Conservation (phyloP, 2,888 invertebrate species). For the Xanthostigma xanthostigma region DNA sequence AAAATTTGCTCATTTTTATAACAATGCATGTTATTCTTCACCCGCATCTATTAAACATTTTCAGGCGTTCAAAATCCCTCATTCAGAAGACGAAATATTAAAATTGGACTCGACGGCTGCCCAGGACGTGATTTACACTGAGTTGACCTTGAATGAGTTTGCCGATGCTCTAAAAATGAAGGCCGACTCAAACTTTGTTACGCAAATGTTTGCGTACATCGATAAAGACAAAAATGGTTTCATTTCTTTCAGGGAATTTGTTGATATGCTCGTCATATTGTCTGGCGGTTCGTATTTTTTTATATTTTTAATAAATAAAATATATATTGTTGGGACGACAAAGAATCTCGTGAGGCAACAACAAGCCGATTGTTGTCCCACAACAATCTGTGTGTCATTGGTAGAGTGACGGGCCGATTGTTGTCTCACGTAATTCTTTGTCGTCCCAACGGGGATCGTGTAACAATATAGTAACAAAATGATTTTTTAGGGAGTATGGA, state of each 20-base stretch:
- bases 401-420: too few relatives aligned
- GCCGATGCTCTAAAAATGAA: slow-evolving; percentile 41
- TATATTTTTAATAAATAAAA: too few relatives aligned
- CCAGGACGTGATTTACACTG: slow-evolving; percentile 32
- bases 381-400: too few relatives aligned
- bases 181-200: slow-evolving; percentile 37
- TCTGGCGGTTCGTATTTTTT: slow-evolving; percentile 25
- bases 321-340: too few relatives aligned
- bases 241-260: slow-evolving; percentile 44
- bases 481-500: too few relatives aligned
- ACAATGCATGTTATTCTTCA: too few relatives aligned
- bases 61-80: slow-evolving; percentile 28
- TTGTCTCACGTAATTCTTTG: too few relatives aligned
- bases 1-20: too few relatives aligned
- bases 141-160: slow-evolving; percentile 39
- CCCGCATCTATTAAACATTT: neutral
- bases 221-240: slow-evolving; percentile 43
- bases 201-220: slow-evolving; percentile 36
- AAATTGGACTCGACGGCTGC: slow-evolving; percentile 27
- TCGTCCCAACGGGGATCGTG: too few relatives aligned
- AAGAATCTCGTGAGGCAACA: too few relatives aligned
- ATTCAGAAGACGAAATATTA: slow-evolving; percentile 27
- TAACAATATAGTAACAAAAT: too few relatives aligned
- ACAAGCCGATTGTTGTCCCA: too few relatives aligned
- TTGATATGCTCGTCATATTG: slow-evolving; percentile 42